A percentile compares a stretch with the other conserved stretches of the same genome.
phyloP scores from a whole-genome alignment of 2,113 vertebrate genomes.

The Amblyopsis rosae region DNA sequence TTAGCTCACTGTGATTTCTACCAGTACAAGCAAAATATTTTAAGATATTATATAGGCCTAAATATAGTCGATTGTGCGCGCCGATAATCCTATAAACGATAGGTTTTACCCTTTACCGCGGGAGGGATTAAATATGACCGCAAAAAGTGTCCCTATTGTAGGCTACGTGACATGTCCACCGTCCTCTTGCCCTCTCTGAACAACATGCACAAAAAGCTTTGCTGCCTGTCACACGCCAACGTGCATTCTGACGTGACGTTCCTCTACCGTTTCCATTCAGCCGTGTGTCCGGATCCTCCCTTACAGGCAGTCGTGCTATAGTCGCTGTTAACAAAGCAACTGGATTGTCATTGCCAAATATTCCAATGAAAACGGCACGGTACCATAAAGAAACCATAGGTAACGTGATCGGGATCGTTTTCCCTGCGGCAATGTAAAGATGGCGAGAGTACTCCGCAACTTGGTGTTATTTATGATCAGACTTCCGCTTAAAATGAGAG shows the following conservation, averaged over 20 bases:
- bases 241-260: conserved; percentile 64
- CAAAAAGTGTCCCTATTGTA: background rate
- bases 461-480: conserved; percentile 74
- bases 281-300: conserved; percentile 60
- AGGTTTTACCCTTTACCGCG: background rate
- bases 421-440: conserved; percentile 74
- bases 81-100: too few species aligned
- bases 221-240: conserved; percentile 69
- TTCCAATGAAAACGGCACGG: conserved; percentile 24
- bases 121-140: background rate
- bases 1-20: too few species aligned
- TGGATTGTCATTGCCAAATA: conserved; percentile 39
- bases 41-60: too few species aligned
- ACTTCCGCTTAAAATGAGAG: conserved; percentile 75
- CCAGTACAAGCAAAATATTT: too few species aligned
- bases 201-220: conserved; percentile 41
- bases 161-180: too few species aligned
- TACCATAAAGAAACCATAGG: conserved; percentile 33
- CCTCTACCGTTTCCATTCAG: conserved; percentile 60
- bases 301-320: conserved; percentile 52
- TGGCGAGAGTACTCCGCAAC: conserved; percentile 83
- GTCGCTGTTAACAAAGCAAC: conserved; percentile 43
- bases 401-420: conserved; percentile 46
- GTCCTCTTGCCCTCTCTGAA: conserved; percentile 26
- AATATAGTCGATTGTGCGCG: too few species aligned